Conservation (phyloP, 92 coral and sea anemone species). For the Porites rus region DNA sequence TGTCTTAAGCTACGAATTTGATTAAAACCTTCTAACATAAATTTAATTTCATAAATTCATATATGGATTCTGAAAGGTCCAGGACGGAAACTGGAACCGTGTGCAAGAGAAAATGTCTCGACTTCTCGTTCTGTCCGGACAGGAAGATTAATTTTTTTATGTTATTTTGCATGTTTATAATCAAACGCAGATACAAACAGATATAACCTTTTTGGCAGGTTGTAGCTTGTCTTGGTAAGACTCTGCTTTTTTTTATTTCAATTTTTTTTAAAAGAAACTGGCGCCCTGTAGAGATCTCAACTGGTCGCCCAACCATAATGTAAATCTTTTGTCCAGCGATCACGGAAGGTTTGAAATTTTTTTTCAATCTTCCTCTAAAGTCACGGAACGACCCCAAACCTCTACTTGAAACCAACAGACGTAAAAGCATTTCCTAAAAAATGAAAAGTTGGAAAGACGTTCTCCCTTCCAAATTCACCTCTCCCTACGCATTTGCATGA, state of each 20-base stretch:
- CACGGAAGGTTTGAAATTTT: constrained; percentile 26
- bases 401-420: background rate
- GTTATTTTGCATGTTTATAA: background rate
- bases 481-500: constrained; percentile 3
- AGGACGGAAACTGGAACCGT: background rate
- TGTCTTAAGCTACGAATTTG: background rate
- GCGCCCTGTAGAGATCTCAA: constrained; percentile 29
- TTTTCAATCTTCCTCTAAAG: background rate
- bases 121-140: too few species aligned
- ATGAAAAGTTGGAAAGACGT: background rate
- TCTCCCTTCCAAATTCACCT: background rate
- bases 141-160: background rate
- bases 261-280: constrained; percentile 1
- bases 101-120: background rate
- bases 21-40: background rate
- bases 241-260: constrained; percentile 9
- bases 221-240: constrained; percentile 2
- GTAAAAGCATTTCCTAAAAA: background rate
- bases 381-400: constrained; percentile 2
- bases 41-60: constrained; percentile 6
- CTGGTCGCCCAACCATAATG: constrained; percentile 28
- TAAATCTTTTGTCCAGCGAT: constrained; percentile 40
- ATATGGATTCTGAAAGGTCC: background rate
- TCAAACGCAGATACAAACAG: background rate
- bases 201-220: constrained; percentile 7